Conservation (phyloP, 1,140 invertebrate species). For the Papilio dardanus region DNA sequence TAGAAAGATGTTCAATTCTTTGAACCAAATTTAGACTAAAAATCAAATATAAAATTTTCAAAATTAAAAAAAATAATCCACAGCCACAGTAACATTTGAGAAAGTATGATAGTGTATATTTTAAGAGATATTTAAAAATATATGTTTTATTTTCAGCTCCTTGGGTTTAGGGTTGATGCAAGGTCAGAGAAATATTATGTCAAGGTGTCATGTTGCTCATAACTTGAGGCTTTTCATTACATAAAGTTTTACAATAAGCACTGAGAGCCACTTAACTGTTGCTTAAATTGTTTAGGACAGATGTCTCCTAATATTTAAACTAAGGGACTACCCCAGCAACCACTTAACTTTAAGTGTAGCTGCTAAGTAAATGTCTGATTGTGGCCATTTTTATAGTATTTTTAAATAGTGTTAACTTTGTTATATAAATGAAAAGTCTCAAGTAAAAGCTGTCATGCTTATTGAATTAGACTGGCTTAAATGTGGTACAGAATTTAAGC, state of each 20-base stretch:
- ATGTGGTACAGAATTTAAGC: slow-evolving; percentile 69
- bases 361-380: no score
- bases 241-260: background rate
- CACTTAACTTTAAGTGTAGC: no score
- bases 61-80: no score
- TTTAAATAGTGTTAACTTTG: no score
- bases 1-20: background rate
- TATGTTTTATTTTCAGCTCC: slow-evolving; percentile 73
- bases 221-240: slow-evolving; percentile 54
- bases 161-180: slow-evolving; percentile 65
- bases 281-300: no score
- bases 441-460: slow-evolving; percentile 64
- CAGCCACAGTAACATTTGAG: background rate
- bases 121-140: slow-evolving; percentile 43
- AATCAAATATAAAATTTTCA: no score
- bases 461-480: slow-evolving; percentile 62
- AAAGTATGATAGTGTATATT: background rate
- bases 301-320: no score
- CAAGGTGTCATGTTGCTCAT: slow-evolving; percentile 57
- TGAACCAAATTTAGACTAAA: no score
- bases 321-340: no score
- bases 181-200: slow-evolving; percentile 72
- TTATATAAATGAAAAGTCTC: slow-evolving; percentile 53
- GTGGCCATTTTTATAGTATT: no score
- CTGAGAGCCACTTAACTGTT: background rate